Percentiles rank a stretch among this genome's conserved stretches.
These are phyloP conservation scores for Nymphalis io DNA, from an alignment of 1,140 invertebrate genomes.

Conservation along the genomic window DNA sequence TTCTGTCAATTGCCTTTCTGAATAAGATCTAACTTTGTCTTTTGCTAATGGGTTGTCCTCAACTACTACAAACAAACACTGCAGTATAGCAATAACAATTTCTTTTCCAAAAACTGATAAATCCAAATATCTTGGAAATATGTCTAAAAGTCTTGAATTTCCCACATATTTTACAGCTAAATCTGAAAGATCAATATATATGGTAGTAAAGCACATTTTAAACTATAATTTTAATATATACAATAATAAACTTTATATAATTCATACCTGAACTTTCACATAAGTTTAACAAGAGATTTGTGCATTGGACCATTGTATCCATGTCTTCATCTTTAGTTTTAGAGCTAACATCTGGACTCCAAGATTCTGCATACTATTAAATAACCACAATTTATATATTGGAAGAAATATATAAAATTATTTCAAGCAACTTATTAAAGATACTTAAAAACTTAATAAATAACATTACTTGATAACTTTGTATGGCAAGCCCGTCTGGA, in stretches of 20 bases:
- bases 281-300: constrained; percentile 85
- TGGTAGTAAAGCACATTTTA: not conserved
- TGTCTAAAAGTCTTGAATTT: constrained; percentile 83
- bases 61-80: constrained; percentile 85
- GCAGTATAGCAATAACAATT: constrained; percentile 82
- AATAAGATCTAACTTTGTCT: constrained; percentile 73
- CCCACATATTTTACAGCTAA: constrained; percentile 85
- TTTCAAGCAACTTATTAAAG: no score
- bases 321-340: constrained; percentile 81
- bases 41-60: constrained; percentile 84
- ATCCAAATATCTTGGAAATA: constrained; percentile 85
- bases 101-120: constrained; percentile 82
- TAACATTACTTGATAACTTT: no score
- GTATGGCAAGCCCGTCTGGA: no score
- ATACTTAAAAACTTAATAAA: no score
- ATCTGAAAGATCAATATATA: constrained; percentile 69
- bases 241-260: constrained; percentile 11
- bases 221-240: not conserved
- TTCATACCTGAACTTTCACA: constrained; percentile 82
- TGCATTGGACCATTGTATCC: constrained; percentile 85
- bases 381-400: constrained; percentile 10
- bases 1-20: constrained; percentile 72
- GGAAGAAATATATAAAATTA: constrained; percentile 7
- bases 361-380: constrained; percentile 70
- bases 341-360: constrained; percentile 63